Base-by-base conservation (phyloP, 2,113 vertebrate species). In the Paratilapia polleni region DNA sequence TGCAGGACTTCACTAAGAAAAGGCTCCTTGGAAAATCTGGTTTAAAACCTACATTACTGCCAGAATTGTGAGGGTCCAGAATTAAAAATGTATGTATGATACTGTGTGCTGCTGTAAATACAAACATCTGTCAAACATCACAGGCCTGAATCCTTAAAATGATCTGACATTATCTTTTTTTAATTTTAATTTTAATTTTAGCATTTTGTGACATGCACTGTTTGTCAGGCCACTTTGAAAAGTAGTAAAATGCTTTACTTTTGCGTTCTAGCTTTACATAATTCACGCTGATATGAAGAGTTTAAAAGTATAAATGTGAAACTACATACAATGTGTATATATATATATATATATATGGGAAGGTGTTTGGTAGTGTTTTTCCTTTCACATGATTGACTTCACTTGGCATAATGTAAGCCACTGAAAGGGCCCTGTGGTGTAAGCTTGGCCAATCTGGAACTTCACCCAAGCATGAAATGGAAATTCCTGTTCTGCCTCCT, bases 401-500 rank as follows among this genome's bases (percentile, higher is more conserved):
- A n/a, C 84, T 81, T 77, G 91, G 85, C 78, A 77, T 77, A 83
- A 89, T 77, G 87, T 54, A 0, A 58, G 80, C 80, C 77, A 85
- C 17, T 77, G 82, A 90, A 87, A 38, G 31, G 82, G n/a, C 80
- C 60, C 76, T 19, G 47, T 64, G 79, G 79, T 74, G 76, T 54
- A 52, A 84, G 36, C 58, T 79, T 75, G 64, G 88, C 86, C 84
- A 80, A 85, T 86, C 86, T 90, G 85, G 83, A 87, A n/a, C 73
- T 80, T 78, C 86, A 90, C 43, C 88, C 83, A 31, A 82, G 83
- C 86, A 85, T 90, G 91, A 88, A 91, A 91, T 90, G 83, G 87
- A 89, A 90, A 80, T 87, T 90, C 89, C 83, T 79, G 61, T 74
- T 52, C 62, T 63, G 66, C 78, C 86, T 86, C 86, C 58, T 8